phyloP scores from a whole-genome alignment of 2,113 vertebrate species.

The Leucopternis melanops region DNA sequence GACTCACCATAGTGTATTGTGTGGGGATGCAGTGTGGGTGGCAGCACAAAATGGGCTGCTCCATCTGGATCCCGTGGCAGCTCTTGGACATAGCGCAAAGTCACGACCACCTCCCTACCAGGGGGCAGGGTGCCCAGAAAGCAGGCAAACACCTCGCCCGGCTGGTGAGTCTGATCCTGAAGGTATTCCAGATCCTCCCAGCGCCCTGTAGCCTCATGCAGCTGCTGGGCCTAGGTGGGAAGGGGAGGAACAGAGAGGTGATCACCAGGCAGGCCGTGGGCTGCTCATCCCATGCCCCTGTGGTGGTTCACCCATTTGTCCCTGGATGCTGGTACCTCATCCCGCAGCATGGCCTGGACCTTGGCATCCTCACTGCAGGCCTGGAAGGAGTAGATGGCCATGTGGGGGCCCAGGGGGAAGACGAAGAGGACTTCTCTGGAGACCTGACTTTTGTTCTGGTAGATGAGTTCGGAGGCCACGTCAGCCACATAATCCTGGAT shows the following conservation, averaged over 20 bases:
- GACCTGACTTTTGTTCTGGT: background rate
- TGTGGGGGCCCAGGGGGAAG: background rate
- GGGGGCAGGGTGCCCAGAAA: background rate
- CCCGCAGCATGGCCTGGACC: background rate
- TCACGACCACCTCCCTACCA: background rate
- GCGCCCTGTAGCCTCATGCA: background rate
- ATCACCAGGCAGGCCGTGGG: background rate
- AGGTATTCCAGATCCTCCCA: background rate
- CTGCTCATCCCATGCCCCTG: background rate
- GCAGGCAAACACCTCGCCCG: background rate
- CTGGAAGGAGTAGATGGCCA: background rate
- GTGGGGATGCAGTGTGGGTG: background rate
- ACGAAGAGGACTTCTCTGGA: background rate
- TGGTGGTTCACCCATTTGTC: background rate
- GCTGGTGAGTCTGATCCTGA: background rate
- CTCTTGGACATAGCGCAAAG: background rate
- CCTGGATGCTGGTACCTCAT: background rate
- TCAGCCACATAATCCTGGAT: background rate
- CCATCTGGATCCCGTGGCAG: background rate
- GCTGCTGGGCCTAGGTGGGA: background rate
- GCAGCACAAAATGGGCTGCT: background rate
- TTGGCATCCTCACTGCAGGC: background rate
- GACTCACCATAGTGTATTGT: background rate
- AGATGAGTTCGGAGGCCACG: background rate
- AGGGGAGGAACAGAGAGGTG: background rate